Evolutionary conservation across 2,888 invertebrate species (phyloP).

Genomic region (Sesia bembeciformis): DNA sequence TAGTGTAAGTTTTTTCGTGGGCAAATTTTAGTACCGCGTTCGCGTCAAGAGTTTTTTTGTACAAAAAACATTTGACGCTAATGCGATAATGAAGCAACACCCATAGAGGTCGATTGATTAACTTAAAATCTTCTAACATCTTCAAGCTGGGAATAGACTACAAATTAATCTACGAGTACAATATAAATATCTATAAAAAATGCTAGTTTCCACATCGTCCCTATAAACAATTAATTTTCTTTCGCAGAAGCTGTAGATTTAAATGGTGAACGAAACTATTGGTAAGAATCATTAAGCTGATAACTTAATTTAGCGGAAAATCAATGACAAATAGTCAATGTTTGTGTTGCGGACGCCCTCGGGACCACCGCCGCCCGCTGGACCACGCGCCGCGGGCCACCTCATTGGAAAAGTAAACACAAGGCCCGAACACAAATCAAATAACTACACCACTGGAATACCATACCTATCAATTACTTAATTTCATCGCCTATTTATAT

Average conservation of each 20-base stretch:
- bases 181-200: not conserved
- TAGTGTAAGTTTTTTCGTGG: no score
- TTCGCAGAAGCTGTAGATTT: not conserved
- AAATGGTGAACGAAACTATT: no score
- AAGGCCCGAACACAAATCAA: constrained; percentile 55
- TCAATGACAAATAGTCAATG: constrained; percentile 61
- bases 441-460: constrained; percentile 41
- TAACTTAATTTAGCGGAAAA: constrained; percentile 72
- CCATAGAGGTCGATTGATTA: no score
- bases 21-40: no score
- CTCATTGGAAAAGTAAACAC: constrained; percentile 63
- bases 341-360: constrained; percentile 56
- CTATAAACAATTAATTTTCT: not conserved
- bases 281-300: constrained; percentile 6
- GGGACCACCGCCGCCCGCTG: constrained; percentile 25
- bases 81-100: no score
- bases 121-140: no score
- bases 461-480: constrained; percentile 7
- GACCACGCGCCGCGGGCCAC: constrained; percentile 11
- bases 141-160: not conserved
- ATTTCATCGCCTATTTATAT: no score
- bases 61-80: no score
- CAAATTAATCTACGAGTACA: no score
- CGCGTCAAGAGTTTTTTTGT: no score
- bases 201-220: not conserved